These are phyloP conservation scores for Aphelocoma californica DNA, from an alignment of 2,797 vertebrate genomes.

Conservation along the genomic window DNA sequence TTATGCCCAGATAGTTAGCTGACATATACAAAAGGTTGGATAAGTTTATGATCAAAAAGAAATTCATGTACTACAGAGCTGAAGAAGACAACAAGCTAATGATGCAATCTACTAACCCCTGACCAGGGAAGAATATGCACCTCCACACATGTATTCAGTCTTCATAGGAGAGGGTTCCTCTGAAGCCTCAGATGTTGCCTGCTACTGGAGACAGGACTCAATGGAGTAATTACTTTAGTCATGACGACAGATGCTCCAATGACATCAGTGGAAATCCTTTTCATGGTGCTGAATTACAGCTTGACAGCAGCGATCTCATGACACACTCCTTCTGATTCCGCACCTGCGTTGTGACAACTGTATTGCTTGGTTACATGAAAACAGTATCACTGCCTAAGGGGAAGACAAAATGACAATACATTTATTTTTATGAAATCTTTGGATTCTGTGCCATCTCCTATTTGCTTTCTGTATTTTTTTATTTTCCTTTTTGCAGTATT, in stretches of 20 bases:
- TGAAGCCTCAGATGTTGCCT: not conserved
- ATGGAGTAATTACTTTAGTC: not conserved
- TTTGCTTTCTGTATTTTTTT: not conserved
- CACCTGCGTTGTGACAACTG: not conserved
- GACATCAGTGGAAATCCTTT: conserved; percentile 28
- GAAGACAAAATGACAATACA: not conserved
- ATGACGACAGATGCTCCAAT: not conserved
- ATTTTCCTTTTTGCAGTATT: not conserved
- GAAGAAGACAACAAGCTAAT: not conserved
- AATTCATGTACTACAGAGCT: not conserved
- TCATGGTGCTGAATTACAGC: conserved; percentile 28
- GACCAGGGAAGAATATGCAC: not conserved
- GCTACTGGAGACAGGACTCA: not conserved
- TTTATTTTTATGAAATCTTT: not conserved
- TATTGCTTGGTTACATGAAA: conserved; percentile 1
- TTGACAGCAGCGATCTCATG: conserved; percentile 17
- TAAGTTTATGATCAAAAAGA: not conserved
- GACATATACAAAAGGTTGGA: not conserved
- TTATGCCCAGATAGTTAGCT: not conserved
- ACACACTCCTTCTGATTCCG: not conserved
- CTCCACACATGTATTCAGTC: not conserved
- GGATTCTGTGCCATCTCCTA: not conserved
- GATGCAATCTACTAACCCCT: not conserved
- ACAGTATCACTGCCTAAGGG: not conserved
- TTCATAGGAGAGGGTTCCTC: not conserved